Evolutionary conservation across 2,113 vertebrate species (phyloP), one percentile per base, ranked within the genome.

Genomic region (Halichoerus grypus): DNA sequence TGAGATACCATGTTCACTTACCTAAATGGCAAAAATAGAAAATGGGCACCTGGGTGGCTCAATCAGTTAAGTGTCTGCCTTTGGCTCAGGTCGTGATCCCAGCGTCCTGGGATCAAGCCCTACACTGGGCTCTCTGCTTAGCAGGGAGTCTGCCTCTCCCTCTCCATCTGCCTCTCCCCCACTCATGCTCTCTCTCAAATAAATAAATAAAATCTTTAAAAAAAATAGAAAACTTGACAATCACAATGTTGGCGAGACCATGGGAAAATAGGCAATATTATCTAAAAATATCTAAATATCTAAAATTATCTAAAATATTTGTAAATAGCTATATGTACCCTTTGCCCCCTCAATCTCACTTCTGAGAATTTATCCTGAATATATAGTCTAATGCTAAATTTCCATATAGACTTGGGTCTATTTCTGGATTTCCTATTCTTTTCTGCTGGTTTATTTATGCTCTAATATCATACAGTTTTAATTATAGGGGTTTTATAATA

Each of bases 361-460:
- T 92, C 65, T 80, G 69, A 18, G 26, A 71, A 46, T 84, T 79
- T 92, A 71, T 83, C 28, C 61, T 71, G 59, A 95, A 24, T 46
- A 42, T 51, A 31, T 59, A 22, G 69, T 67, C 65, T 87, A 67
- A 82, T 28, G 51, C 51, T 92, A 71, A 81, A 53, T 92, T 92
- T 92, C 53, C 42, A 3, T 36, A 22, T 46, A 36, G 77, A 51
- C 14, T 79, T 84, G 61, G 16, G 22, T 80, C 71, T 85, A 16
- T 85, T 89, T 84, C 55, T 79, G 71, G 79, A 85, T 36, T 84
- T 93, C 31, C 71, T 89, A 10, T 65, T 42, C 16, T 95, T 85
- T 76, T 86, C 28, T 63, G 36, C 86, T 90, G 36, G 7, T 65
- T 51, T 94, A 22, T 31, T 36, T 77, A 63, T 49, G 61, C 28